phyloP scores from a whole-genome alignment of 2,113 vertebrate species.

The Malurus melanocephalus region DNA sequence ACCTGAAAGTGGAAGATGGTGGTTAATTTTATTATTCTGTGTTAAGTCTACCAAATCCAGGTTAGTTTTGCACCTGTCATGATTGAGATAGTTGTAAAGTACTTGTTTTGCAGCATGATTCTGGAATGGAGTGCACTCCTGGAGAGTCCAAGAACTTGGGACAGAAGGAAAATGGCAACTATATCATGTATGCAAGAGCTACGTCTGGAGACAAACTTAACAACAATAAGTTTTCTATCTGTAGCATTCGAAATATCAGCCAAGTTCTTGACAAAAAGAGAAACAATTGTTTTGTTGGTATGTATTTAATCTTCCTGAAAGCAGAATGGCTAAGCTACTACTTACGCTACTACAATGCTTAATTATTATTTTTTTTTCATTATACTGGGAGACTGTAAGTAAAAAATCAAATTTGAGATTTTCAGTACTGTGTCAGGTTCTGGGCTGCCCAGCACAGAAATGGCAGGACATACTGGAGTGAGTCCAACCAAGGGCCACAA shows the following conservation, averaged over 20 bases:
- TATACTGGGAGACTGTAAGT: neutral
- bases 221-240: constrained; percentile 96
- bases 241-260: constrained; percentile 93
- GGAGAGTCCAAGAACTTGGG: constrained; percentile 87
- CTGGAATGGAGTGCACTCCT: constrained; percentile 91
- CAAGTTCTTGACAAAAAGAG: constrained; percentile 90
- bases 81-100: neutral
- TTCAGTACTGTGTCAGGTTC: neutral
- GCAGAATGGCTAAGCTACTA: neutral
- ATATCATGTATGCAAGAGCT: constrained; percentile 97
- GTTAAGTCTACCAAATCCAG: neutral
- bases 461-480: neutral
- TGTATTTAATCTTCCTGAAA: constrained; percentile 24
- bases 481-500: neutral
- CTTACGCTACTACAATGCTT: neutral
- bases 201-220: constrained; percentile 94
- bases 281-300: constrained; percentile 92
- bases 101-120: constrained; percentile 87
- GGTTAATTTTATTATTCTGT: neutral
- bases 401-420: neutral
- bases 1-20: neutral
- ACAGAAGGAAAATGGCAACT: constrained; percentile 92
- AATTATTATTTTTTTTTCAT: neutral
- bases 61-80: neutral
- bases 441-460: neutral